Evolutionary conservation across 2,888 invertebrate species (phyloP).

Genomic region (Meliscaeva auricollis): DNA sequence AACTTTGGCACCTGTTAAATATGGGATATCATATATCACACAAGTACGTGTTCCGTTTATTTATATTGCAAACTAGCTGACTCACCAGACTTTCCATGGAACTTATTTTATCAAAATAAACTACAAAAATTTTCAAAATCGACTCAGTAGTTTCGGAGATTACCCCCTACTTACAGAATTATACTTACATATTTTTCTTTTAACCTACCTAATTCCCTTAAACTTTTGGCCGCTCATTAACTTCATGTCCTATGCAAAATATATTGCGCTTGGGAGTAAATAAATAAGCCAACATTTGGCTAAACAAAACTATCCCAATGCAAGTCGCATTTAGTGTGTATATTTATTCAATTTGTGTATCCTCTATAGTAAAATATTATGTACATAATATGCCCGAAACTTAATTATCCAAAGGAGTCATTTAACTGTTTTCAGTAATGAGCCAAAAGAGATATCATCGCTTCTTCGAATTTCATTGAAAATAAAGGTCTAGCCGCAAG

Average conservation of each 20-base stretch:
- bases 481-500: constrained; percentile 44
- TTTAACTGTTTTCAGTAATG: constrained; percentile 44
- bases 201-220: no score
- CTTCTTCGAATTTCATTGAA: constrained; percentile 41
- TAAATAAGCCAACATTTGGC: neutral
- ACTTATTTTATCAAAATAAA: no score
- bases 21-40: no score
- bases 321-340: neutral
- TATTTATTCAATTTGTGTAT: neutral
- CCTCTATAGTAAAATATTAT: neutral
- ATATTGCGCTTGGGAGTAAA: constrained; percentile 30
- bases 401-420: neutral
- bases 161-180: no score
- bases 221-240: no score
- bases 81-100: no score
- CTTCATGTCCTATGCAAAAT: constrained; percentile 49
- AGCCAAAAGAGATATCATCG: constrained; percentile 38
- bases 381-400: neutral
- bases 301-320: neutral
- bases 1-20: no score
- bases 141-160: no score
- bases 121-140: no score
- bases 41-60: no score
- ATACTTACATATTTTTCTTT: no score
- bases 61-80: no score